Percentiles rank a stretch among this genome's conserved stretches.
phyloP scores from a whole-genome alignment of 2,797 vertebrate species.

The Spea hammondii region DNA sequence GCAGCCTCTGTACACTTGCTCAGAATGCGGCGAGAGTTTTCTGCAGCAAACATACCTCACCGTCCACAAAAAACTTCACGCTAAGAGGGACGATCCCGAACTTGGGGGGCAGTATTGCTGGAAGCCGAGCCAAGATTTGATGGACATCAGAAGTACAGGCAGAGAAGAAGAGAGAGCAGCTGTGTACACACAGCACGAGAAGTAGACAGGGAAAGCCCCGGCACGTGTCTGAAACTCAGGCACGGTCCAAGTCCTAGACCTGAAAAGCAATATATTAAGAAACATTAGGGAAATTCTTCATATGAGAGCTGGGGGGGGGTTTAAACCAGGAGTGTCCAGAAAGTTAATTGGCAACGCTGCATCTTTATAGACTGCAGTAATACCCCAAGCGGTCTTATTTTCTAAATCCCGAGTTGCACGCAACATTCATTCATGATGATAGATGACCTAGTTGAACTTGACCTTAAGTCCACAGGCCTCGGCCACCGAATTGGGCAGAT shows the following conservation, averaged over 20 bases:
- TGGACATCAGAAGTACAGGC: slow-evolving; percentile 25
- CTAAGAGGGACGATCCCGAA: slow-evolving; percentile 24
- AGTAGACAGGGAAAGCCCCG: neutral
- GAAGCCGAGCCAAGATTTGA: slow-evolving; percentile 29
- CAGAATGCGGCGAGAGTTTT: slow-evolving; percentile 46
- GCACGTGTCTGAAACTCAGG: neutral
- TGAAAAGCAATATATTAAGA: neutral
- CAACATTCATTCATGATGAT: too few relatives aligned
- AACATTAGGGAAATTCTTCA: neutral
- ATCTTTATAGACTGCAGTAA: neutral
- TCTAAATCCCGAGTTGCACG: too few relatives aligned
- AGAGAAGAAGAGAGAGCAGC: slow-evolving; percentile 26
- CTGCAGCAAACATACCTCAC: slow-evolving; percentile 56
- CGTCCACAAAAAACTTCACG: slow-evolving; percentile 43
- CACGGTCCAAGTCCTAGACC: neutral
- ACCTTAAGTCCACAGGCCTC: too few relatives aligned
- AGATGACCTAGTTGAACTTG: too few relatives aligned
- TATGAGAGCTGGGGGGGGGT: neutral
- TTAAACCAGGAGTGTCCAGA: neutral
- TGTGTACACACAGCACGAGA: slow-evolving; percentile 38
- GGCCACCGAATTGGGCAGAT: neutral
- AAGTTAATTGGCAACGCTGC: neutral
- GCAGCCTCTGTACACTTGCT: slow-evolving; percentile 41
- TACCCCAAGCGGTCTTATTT: too few relatives aligned
- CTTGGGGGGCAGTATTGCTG: slow-evolving; percentile 11